Evolutionary conservation across 53 echinoderm and acorn worm genomes (phyloP).

Genomic region (Zoroaster sp.): DNA sequence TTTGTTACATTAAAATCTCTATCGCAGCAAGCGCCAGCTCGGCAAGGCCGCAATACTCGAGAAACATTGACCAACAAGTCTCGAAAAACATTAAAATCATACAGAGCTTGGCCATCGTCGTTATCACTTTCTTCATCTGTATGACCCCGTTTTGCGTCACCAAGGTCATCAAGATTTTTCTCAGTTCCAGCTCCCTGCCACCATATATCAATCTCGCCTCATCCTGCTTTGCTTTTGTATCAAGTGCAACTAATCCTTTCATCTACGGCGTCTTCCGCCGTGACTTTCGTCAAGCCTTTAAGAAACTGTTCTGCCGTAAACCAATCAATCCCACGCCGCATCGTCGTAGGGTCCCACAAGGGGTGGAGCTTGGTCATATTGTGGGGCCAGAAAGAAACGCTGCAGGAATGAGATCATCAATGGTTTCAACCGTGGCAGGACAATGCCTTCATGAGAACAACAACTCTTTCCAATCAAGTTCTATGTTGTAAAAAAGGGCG

Average conservation of each 20-base stretch:
- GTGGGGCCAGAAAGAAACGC: background rate
- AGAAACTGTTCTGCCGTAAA: background rate
- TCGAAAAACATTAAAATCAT: conserved; percentile 22
- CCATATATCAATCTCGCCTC: conserved; percentile 15
- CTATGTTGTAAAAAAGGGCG: background rate
- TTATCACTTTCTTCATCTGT: conserved; percentile 48
- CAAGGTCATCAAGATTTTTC: conserved; percentile 56
- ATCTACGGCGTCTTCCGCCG: conserved; percentile 52
- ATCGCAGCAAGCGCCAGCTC: background rate
- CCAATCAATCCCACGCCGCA: background rate
- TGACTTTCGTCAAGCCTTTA: conserved; percentile 33
- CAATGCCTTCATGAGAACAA: background rate
- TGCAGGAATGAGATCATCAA: background rate
- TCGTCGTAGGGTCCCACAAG: background rate
- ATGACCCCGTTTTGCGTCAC: conserved; percentile 56
- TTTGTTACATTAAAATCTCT: conserved; percentile 19
- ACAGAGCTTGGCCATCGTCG: conserved; percentile 33
- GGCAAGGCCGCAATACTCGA: background rate
- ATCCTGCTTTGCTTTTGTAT: background rate
- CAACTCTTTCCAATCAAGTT: background rate
- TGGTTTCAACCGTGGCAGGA: background rate
- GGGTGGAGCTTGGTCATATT: background rate
- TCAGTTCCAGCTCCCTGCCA: background rate
- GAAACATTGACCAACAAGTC: background rate
- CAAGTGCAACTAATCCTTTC: conserved; percentile 45